Base-by-base conservation (phyloP, 2,888 invertebrate genomes). In the Ceraclea dissimilis region DNA sequence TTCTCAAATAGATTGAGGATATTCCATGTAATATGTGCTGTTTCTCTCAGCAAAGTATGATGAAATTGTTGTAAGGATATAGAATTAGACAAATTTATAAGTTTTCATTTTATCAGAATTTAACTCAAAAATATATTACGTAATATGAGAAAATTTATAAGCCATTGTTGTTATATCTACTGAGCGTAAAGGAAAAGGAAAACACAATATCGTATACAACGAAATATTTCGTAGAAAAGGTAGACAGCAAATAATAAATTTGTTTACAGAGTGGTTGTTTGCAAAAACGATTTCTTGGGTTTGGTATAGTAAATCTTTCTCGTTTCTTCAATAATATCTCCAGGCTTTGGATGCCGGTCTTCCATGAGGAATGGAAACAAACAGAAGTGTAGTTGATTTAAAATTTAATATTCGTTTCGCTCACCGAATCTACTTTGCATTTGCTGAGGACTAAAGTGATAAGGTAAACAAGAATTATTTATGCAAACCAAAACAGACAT, bases 321-420 rank as follows among this genome's bases (percentile, higher is more conserved):
- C 39, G 8, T 31, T 16, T 16, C 16, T 39, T 16, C n/a, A 16
- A 39, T 11, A 31, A 31, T 39, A 39, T 16, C 39, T 39, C 39
- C n/a, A 39, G 39, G 39, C 39, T 16, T 16, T 13, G 4, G 13
- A 39, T n/a, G n/a, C n/a, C n/a, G 39, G 39, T 39, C 39, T 13
- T 39, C 16, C 26, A 6, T 10, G 10, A 26, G 26, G 26, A 26
- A 26, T 26, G 26, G 4, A 10, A 26, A 26, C 10, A 26, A 26
- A 26, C 10, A 26, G 26, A 26, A 26, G 6, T 18, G 18, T 47
- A 18, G 21, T 11, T 39, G 16, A 53, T 53, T 53, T 53, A 49
- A 53, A 53, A 49, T 48, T 53, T 53, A 53, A 53, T 53, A 53
- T 53, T 53, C 53, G 20, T 20, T 21, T 19, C 48, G 48, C 34